These are phyloP conservation scores for Echiichthys vipera DNA, from an alignment of 2,797 vertebrate genomes.

Conservation along the genomic window DNA sequence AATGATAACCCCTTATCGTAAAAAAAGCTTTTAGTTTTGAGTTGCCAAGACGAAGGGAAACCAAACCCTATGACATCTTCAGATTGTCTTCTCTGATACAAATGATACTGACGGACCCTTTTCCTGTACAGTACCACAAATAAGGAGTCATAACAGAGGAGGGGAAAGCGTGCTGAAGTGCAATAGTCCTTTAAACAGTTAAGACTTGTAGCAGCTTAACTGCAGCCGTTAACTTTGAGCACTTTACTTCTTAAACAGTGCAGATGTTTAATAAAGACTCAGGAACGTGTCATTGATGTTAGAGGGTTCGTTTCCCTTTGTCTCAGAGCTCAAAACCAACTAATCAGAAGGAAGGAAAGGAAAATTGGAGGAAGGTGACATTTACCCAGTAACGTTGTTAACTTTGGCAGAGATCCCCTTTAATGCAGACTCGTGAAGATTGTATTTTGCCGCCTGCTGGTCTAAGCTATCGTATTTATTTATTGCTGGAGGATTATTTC, in stretches of 20 bases:
- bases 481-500: slow-evolving; percentile 52
- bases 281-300: slow-evolving; percentile 65
- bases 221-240: slow-evolving; percentile 24
- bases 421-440: slow-evolving; percentile 57
- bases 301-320: slow-evolving; percentile 41
- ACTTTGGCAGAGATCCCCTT: slow-evolving; percentile 44
- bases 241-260: slow-evolving; percentile 62
- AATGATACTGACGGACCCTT: not conserved
- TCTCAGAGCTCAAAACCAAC: slow-evolving; percentile 45
- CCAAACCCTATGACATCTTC: slow-evolving; percentile 12
- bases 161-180: slow-evolving; percentile 30
- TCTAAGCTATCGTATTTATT: slow-evolving; percentile 70
- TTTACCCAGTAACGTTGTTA: slow-evolving; percentile 1
- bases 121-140: not conserved
- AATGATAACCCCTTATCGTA: not conserved
- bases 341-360: slow-evolving; percentile 16
- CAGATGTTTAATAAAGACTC: slow-evolving; percentile 69
- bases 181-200: slow-evolving; percentile 71
- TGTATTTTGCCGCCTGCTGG: slow-evolving; percentile 67
- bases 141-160: not conserved
- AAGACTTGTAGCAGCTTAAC: slow-evolving; percentile 67
- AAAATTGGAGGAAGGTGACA: not conserved
- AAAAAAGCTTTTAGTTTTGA: not conserved
- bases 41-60: slow-evolving; percentile 24
- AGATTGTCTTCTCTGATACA: slow-evolving; percentile 51